These are phyloP conservation scores for Orbicella faveolata DNA, from an alignment of 64 coral and sea anemone genomes.

Conservation along the genomic window DNA sequence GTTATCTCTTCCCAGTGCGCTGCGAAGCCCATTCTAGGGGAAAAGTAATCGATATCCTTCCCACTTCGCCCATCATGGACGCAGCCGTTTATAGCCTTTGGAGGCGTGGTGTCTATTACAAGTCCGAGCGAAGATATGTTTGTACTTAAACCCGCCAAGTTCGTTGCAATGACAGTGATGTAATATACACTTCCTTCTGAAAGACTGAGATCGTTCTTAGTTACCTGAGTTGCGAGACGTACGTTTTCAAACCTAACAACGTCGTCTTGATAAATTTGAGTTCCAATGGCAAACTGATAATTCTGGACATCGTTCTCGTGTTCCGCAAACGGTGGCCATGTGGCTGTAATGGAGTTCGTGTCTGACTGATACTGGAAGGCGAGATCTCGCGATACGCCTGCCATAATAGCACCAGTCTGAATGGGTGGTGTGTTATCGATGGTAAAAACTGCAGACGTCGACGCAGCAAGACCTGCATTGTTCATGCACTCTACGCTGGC, in stretches of 20 bases:
- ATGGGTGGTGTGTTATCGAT: slow-evolving; percentile 61
- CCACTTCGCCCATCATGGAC: slow-evolving; percentile 39
- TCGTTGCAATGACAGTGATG: slow-evolving; percentile 58
- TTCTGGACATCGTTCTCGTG: slow-evolving; percentile 32
- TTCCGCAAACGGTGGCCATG: slow-evolving; percentile 58
- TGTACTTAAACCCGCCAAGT: slow-evolving; percentile 55
- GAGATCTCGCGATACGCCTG: slow-evolving; percentile 15
- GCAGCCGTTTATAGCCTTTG: slow-evolving; percentile 25
- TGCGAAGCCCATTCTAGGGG: slow-evolving; percentile 10
- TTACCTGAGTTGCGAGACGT: slow-evolving; percentile 37
- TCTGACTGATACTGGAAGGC: slow-evolving; percentile 44
- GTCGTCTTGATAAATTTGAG: slow-evolving; percentile 1
- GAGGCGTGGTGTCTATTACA: slow-evolving; percentile 63
- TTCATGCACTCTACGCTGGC: slow-evolving; percentile 51
- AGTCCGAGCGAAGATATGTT: slow-evolving; percentile 22
- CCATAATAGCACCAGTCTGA: neutral
- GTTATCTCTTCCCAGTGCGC: slow-evolving; percentile 61
- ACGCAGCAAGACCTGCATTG: slow-evolving; percentile 45
- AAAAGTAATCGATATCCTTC: slow-evolving; percentile 54
- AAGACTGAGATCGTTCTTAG: slow-evolving; percentile 24
- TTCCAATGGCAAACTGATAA: slow-evolving; percentile 60
- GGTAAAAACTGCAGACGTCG: slow-evolving; percentile 11
- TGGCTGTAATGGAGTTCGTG: slow-evolving; percentile 31
- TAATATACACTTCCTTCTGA: slow-evolving; percentile 37
- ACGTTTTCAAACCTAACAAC: slow-evolving; percentile 48